Evolutionary conservation across 2,797 vertebrate species (phyloP).

Genomic region (Smutsia temminckii): DNA sequence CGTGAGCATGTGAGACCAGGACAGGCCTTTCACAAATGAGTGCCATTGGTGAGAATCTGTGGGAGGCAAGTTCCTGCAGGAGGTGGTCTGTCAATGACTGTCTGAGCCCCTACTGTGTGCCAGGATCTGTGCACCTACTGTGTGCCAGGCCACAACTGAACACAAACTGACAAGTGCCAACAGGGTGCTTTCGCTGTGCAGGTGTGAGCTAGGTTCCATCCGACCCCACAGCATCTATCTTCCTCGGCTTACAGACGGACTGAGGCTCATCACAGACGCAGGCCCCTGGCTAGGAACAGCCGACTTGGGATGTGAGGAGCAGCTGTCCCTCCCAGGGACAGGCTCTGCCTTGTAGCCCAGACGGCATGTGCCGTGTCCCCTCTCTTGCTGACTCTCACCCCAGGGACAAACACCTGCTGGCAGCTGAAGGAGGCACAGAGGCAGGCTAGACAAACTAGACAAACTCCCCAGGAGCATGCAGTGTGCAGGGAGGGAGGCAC

Average conservation of each 20-base stretch:
- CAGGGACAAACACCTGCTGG: background rate
- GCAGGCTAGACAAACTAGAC: accelerated
- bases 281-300: background rate
- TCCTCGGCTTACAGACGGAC: background rate
- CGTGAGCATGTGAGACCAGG: background rate
- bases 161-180: accelerated
- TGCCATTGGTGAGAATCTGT: background rate
- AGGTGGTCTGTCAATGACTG: accelerated
- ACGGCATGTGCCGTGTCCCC: background rate
- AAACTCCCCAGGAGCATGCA: too few species aligned
- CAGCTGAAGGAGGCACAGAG: background rate
- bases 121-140: background rate
- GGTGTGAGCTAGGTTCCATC: background rate
- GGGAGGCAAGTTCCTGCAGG: background rate
- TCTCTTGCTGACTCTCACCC: accelerated
- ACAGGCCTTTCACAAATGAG: background rate
- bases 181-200: accelerated
- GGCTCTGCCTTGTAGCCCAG: accelerated
- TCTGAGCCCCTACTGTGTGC: background rate
- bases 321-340: background rate
- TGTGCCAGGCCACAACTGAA: background rate
- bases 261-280: too few species aligned
- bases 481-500: accelerated
- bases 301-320: accelerated
- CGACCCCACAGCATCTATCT: too few species aligned